These are phyloP conservation scores for Heteronetta atricapilla DNA, from an alignment of 2,113 vertebrate species.

Conservation along the genomic window DNA sequence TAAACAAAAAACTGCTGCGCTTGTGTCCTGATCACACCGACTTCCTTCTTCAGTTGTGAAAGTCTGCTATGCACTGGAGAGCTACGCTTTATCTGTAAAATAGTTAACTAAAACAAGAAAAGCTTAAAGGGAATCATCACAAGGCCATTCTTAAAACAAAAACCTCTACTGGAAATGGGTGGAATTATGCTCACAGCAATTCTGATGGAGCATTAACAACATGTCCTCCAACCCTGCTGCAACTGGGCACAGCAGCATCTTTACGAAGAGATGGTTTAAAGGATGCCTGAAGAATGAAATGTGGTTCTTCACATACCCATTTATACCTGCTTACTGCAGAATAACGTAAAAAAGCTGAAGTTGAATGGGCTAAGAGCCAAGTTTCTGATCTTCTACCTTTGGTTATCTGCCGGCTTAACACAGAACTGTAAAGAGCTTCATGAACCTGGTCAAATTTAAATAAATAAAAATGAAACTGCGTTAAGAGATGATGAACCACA, in stretches of 20 bases:
- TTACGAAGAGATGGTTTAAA: background rate
- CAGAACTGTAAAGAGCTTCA: background rate
- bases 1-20: background rate
- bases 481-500: background rate
- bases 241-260: background rate
- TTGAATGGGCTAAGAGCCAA: background rate
- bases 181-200: background rate
- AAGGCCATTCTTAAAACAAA: background rate
- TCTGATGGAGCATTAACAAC: background rate
- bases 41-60: background rate
- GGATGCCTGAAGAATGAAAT: background rate
- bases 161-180: background rate
- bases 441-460: background rate
- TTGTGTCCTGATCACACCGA: background rate
- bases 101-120: background rate
- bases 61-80: background rate
- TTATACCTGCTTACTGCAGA: background rate
- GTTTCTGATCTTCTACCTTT: background rate
- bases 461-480: background rate
- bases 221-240: background rate
- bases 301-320: background rate
- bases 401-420: background rate
- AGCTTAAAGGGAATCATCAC: background rate
- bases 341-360: too few species aligned
- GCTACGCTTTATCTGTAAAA: background rate